These are phyloP conservation scores for Atta texana DNA, from an alignment of 1,140 invertebrate genomes.

Conservation along the genomic window DNA sequence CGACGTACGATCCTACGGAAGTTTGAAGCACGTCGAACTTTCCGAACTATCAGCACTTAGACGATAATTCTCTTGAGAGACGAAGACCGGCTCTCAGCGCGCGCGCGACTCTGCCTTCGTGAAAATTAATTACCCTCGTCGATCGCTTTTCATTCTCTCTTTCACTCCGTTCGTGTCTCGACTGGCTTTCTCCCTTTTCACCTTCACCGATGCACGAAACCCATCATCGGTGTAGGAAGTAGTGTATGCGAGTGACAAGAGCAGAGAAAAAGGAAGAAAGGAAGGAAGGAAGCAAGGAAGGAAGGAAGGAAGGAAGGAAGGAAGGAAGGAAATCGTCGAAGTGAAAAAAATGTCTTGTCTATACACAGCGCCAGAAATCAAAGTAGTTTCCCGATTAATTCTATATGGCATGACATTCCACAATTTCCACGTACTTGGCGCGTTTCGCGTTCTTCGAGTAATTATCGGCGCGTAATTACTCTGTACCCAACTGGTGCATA, in stretches of 20 bases:
- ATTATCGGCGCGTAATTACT: conserved; percentile 66
- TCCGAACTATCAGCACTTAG: conserved; percentile 63
- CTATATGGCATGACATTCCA: conserved; percentile 53
- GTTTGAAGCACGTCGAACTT: conserved; percentile 68
- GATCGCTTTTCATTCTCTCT: conserved; percentile 64
- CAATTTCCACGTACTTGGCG: conserved; percentile 63
- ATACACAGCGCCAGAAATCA: conserved; percentile 37
- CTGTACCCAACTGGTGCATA: background rate
- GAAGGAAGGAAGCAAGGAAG: background rate
- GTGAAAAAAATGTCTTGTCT: conserved; percentile 31
- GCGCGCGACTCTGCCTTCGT: conserved; percentile 50
- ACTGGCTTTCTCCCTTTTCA: conserved; percentile 11
- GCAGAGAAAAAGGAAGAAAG: background rate
- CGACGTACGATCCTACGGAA: conserved; percentile 54
- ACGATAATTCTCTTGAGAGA: conserved; percentile 67
- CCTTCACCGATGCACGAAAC: conserved; percentile 28
- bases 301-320: background rate
- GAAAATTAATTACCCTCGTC: conserved; percentile 66
- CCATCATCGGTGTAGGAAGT: background rate
- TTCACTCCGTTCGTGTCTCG: conserved; percentile 54
- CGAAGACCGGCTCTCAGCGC: conserved; percentile 45
- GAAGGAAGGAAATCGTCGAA: background rate
- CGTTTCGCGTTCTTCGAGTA: conserved; percentile 60
- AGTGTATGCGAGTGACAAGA: conserved; percentile 41
- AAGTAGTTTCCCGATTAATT: conserved; percentile 34